Evolutionary conservation across 2,797 vertebrate species (phyloP), one percentile per base, ranked within the genome.

Genomic region (Falco columbarius): DNA sequence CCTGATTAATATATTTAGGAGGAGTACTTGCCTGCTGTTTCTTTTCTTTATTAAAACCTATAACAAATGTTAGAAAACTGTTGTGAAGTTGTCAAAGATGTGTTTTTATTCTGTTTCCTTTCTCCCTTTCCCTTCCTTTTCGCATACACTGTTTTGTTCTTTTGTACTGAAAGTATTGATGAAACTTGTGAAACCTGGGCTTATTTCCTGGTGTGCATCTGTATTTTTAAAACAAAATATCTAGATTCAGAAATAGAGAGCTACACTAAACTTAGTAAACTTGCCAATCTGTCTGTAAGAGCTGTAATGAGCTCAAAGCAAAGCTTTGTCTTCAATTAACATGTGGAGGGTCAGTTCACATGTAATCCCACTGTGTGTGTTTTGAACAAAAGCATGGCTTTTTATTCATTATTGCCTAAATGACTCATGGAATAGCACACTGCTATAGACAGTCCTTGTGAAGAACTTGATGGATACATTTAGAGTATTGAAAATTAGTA

Each of bases 241-340:
- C 34, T 76, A 62, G 49, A 52, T 7, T 52, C 3, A 6, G 27
- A 80, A 86, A 61, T 26, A 1, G 21, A 49, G 62, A 56, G 63
- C 55, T 75, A 82, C n/a, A 7, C 9, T 63, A 36, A 88, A 89
- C 23, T 83, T 93, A 34, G 24, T 89, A 47, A 93, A 85, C 36
- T 90, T 80, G 27, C 15, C 47, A 29, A 7, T 88, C 36, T 81
- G n/a, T 82, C 49, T 86, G 49, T 74, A 75, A 77, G 65, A 91
- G 66, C 27, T 7, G 59, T 92, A 87, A 94, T 83, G 81, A 97
- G 65, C 59, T 93, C 75, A 90, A 86, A 97, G 72, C n/a, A 74
- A 90, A 89, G 73, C 91, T 93, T 96, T 91, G 49, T 90, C 67
- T 93, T 92, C 73, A 91, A 5, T 96, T 95, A 96, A 72, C 10